Evolutionary conservation across 2,888 invertebrate genomes (phyloP), one percentile per base, ranked within the genome.

Genomic region (Drosophila falleni): DNA sequence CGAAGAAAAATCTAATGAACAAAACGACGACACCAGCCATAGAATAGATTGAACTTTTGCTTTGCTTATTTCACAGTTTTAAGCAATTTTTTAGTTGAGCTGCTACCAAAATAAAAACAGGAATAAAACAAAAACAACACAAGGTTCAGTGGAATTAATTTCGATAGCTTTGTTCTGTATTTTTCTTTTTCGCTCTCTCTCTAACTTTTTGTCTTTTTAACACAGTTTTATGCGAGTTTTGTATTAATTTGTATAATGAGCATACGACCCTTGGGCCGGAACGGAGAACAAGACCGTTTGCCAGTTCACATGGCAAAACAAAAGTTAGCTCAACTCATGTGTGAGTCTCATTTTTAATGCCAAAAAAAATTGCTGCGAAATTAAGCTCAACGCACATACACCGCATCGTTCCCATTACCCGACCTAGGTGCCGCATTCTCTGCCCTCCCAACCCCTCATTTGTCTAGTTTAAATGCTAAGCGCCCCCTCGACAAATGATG

Each of bases 221-320:
- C 51, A 53, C 51, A 53, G 46, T 33, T 60, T 53, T 62, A 41
- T 56, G 56, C 47, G 61, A 46, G 51, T 77, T 74, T 74, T 47
- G 61, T 63, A 72, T 81, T 82, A 81, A 82, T 87, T 87, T 87
- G 72, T 81, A 72, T 84, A 84, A 82, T 82, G 72, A 66, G 71
- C 66, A 71, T 59, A 56, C 64, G 68, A 66, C 62, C 66, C 49
- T 37, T 71, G 50, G 46, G 64, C 44, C 55, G 59, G 59, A 65
- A 53, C 83, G 35, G 10, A 42, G 42, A 37, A 47, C 26, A 47
- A 47, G 47, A 55, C 1, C 55, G 35, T 53, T 54, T 53, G 39
- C 41, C 33, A 64, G 67, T 78, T 74, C 75, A 64, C 71, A 83
- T 83, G 81, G 72, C 60, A 63, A 71, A 39, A 62, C 71, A 71